phyloP scores from a whole-genome alignment of 2,113 vertebrate genomes.

The Grammomys dolichurus region DNA sequence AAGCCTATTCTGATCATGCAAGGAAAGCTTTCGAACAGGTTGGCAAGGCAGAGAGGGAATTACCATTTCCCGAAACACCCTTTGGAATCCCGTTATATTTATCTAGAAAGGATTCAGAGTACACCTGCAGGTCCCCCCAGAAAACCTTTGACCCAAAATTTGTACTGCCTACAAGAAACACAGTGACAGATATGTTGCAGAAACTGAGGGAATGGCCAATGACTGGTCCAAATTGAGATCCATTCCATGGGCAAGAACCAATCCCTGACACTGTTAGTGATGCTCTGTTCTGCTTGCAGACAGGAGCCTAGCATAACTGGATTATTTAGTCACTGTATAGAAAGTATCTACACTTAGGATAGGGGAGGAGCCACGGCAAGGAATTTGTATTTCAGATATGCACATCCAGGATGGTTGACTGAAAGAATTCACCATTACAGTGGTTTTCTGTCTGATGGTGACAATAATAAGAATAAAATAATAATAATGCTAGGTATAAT shows the following conservation, averaged over 20 bases:
- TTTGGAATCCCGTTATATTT: conserved; percentile 64
- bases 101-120: conserved; percentile 61
- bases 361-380: background rate
- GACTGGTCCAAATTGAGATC: no score
- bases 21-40: conserved; percentile 28
- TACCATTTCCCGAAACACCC: conserved; percentile 57
- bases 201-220: no score
- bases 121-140: background rate
- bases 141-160: background rate
- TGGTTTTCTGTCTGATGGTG: background rate
- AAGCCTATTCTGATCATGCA: background rate
- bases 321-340: background rate
- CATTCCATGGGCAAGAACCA: no score
- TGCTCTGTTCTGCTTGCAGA: no score
- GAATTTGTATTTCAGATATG: background rate
- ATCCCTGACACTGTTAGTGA: no score
- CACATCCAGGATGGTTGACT: background rate
- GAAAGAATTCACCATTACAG: background rate
- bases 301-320: background rate
- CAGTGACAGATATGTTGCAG: no score
- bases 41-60: background rate
- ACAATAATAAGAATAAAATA: background rate
- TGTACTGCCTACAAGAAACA: no score
- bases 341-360: background rate
- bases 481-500: background rate